These are phyloP conservation scores for Carcharodon carcharias DNA, from an alignment of 2,797 vertebrate genomes.

Conservation along the genomic window DNA sequence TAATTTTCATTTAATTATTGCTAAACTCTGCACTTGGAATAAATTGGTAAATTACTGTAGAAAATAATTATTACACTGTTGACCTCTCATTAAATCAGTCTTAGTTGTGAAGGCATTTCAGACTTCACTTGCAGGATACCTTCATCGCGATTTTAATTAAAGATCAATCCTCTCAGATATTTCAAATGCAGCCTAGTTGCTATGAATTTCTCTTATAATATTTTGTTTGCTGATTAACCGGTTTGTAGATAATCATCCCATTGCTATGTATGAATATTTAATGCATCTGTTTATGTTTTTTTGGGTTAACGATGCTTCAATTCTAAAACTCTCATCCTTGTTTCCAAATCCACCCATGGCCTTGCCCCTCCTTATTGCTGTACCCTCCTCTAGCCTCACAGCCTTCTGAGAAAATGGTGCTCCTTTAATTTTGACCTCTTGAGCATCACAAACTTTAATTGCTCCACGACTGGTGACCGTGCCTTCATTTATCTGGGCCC, in stretches of 20 bases:
- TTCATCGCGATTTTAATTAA: neutral
- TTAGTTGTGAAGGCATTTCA: neutral
- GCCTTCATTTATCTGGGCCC: neutral
- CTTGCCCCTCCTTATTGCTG: too few species aligned
- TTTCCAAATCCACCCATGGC: neutral
- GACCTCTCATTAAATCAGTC: neutral
- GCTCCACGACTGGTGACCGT: neutral
- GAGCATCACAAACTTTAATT: neutral
- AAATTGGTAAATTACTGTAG: neutral
- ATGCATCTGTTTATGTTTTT: neutral
- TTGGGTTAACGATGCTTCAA: neutral
- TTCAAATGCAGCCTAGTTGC: neutral
- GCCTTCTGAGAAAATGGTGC: too few species aligned
- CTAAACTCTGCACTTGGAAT: neutral
- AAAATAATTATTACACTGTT: neutral
- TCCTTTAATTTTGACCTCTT: neutral
- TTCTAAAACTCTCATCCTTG: neutral
- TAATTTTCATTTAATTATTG: neutral
- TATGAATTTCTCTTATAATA: neutral
- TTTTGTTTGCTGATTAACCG: constrained; percentile 5
- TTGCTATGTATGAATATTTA: neutral
- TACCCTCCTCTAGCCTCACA: neutral
- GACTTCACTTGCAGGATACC: neutral
- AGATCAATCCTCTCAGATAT: neutral
- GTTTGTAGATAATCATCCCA: neutral